Evolutionary conservation across 2,888 invertebrate species (phyloP).

Genomic region (Cephus spinipes): DNA sequence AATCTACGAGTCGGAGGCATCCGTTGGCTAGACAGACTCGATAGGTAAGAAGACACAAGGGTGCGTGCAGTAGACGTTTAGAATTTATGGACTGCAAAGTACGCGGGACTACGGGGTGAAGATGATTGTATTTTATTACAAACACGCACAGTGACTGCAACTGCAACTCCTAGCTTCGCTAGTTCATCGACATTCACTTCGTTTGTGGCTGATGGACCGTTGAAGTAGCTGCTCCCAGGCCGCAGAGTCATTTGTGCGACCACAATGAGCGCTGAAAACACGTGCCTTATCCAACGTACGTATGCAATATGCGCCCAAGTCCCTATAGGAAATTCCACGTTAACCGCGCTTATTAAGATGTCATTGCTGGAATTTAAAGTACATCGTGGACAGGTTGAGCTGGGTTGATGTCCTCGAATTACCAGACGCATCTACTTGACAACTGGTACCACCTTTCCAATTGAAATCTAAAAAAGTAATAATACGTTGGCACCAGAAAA

Average conservation of each 20-base stretch:
- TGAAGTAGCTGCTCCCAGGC: conserved; percentile 31
- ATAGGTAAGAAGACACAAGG: neutral
- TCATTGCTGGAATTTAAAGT: conserved; percentile 59
- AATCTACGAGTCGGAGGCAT: neutral
- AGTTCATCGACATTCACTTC: neutral
- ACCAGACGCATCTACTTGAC: neutral
- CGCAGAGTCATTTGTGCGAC: conserved; percentile 60
- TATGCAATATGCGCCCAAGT: conserved; percentile 50
- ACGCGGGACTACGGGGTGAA: neutral
- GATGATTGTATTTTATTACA: neutral
- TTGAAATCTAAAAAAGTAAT: neutral
- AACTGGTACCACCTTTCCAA: neutral
- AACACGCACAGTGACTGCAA: neutral
- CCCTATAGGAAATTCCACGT: conserved; percentile 46
- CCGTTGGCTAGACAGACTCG: neutral
- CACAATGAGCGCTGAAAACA: conserved; percentile 57
- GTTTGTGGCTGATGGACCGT: conserved; percentile 36
- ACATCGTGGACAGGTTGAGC: conserved; percentile 14
- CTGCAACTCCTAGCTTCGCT: neutral
- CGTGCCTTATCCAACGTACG: conserved; percentile 28
- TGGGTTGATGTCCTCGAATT: neutral
- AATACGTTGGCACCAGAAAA: neutral
- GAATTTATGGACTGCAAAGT: conserved; percentile 32
- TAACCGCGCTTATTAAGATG: conserved; percentile 65
- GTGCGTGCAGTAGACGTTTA: conserved; percentile 23